Percentiles rank a stretch among this genome's conserved stretches.
phyloP scores from a whole-genome alignment of 2,797 vertebrate species.

The Halcyon chelicuti region DNA sequence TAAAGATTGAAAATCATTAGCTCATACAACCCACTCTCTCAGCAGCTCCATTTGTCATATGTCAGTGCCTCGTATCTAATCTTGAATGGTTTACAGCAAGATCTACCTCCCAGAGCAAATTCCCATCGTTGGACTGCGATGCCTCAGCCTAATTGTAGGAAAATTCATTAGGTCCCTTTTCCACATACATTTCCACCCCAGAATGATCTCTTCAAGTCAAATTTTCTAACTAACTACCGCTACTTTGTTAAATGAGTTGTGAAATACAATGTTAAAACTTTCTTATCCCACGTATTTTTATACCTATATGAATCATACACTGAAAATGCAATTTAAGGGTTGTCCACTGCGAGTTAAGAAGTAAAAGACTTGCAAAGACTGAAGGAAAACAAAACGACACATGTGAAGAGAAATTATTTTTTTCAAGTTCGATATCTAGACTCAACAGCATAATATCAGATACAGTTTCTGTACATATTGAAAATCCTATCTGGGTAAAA shows the following conservation, averaged over 20 bases:
- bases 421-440: constrained; percentile 5
- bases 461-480: constrained; percentile 1
- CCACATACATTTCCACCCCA: background rate
- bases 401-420: background rate
- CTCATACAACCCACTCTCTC: background rate
- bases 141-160: constrained; percentile 32
- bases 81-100: constrained; percentile 13
- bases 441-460: background rate
- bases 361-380: background rate
- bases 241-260: constrained; percentile 44
- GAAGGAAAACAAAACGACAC: background rate
- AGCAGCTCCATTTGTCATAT: constrained; percentile 71
- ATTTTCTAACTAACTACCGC: constrained; percentile 11
- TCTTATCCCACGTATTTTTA: constrained; percentile 28
- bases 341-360: background rate
- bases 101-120: constrained; percentile 49
- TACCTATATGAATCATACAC: constrained; percentile 16
- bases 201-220: constrained; percentile 29
- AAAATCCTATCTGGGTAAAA: constrained; percentile 25
- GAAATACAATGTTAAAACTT: background rate
- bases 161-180: constrained; percentile 47
- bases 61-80: constrained; percentile 37
- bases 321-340: background rate
- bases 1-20: constrained; percentile 78
- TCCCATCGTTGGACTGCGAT: background rate